phyloP scores from a whole-genome alignment of 2,113 vertebrate genomes.

The Heptranchias perlo region DNA sequence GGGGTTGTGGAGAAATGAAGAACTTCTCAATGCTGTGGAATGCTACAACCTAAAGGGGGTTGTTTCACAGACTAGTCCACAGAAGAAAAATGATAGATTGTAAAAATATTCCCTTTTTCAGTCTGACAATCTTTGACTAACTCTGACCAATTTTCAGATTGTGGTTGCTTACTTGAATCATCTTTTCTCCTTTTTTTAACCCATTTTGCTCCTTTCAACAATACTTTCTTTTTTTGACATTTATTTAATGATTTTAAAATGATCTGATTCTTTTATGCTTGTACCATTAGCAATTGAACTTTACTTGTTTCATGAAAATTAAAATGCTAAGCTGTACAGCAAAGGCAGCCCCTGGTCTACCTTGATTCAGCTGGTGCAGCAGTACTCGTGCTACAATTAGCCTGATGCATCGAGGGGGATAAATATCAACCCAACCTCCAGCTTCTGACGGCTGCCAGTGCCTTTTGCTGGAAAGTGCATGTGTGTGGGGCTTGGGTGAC shows the following conservation, averaged over 20 bases:
- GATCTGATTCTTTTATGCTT: background rate
- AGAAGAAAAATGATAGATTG: slow-evolving; percentile 10
- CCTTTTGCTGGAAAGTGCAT: no score
- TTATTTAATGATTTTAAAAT: background rate
- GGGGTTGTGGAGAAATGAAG: background rate
- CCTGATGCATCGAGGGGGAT: background rate
- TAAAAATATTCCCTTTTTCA: background rate
- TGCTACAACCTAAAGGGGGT: background rate
- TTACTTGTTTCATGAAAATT: background rate
- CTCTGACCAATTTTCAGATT: background rate
- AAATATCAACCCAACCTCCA: no score
- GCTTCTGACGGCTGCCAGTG: no score
- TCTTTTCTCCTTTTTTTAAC: background rate
- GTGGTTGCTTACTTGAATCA: background rate
- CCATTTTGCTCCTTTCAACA: background rate
- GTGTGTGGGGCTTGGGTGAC: no score
- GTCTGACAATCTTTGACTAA: slow-evolving; percentile 28
- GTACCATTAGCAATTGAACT: background rate
- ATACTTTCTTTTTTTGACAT: background rate
- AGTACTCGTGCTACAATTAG: no score
- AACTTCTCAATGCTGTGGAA: slow-evolving; percentile 21
- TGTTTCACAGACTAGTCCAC: background rate
- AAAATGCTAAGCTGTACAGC: background rate
- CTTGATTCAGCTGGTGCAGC: background rate
- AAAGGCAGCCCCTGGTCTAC: background rate